phyloP scores from a whole-genome alignment of 2,888 invertebrate genomes.

The Tetramorium bicarinatum region DNA sequence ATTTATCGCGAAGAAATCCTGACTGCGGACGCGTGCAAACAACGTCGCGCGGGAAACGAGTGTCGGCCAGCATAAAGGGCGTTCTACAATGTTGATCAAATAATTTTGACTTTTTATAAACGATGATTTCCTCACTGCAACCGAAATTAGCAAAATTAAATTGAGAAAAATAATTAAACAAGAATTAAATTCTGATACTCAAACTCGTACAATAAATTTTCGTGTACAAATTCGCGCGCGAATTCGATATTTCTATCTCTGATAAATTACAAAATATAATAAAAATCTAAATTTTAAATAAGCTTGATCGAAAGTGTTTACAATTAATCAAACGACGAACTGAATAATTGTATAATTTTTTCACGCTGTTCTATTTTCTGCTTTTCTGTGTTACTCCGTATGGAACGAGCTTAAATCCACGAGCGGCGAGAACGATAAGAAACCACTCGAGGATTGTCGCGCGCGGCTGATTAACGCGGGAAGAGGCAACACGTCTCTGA shows the following conservation, averaged over 20 bases:
- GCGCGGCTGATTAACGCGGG: constrained; percentile 48
- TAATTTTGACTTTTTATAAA: neutral
- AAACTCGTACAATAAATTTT: too few species aligned
- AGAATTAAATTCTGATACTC: too few species aligned
- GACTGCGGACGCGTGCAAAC: constrained; percentile 48
- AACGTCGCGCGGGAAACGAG: constrained; percentile 48
- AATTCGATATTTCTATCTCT: too few species aligned
- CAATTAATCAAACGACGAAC: neutral
- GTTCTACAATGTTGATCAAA: neutral
- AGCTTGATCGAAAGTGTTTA: neutral
- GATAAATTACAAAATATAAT: neutral
- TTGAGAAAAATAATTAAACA: neutral
- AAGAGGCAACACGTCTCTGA: constrained; percentile 44
- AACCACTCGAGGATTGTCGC: constrained; percentile 38
- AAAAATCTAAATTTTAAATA: neutral
- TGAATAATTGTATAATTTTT: neutral
- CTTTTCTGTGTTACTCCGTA: neutral
- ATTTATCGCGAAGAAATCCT: constrained; percentile 69
- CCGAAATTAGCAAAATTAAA: neutral
- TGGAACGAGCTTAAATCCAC: neutral
- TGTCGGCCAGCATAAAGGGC: constrained; percentile 4
- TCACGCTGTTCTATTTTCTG: neutral
- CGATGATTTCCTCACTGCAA: neutral
- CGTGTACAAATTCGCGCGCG: too few species aligned
- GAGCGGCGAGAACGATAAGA: constrained; percentile 31